Percentiles rank a stretch among this genome's conserved stretches.
Conservation (phyloP, 2,113 vertebrate species). For the Rhinopithecus roxellana region DNA sequence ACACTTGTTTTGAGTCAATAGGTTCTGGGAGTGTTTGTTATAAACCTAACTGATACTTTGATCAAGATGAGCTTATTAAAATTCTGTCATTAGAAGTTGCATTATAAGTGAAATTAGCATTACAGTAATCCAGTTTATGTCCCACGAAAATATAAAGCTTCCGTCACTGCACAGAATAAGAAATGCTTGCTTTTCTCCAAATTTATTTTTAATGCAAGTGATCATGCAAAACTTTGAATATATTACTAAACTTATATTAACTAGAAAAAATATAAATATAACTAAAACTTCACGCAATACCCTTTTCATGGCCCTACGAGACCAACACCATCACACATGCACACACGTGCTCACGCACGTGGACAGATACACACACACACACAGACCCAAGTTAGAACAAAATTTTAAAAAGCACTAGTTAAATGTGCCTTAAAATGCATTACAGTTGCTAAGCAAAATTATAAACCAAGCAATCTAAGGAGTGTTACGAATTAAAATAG, state of each 20-base stretch:
- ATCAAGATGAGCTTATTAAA: slow-evolving; percentile 8
- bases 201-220: not conserved
- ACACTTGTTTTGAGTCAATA: not conserved
- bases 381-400: not conserved
- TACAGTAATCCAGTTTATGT: not conserved
- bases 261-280: not conserved
- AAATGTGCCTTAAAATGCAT: not conserved
- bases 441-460: not conserved
- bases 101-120: not conserved
- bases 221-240: not conserved
- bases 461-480: not conserved
- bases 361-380: not conserved
- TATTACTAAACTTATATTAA: not conserved
- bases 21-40: not conserved
- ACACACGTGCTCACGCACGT: not conserved
- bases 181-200: not conserved
- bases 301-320: not conserved
- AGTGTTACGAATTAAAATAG: slow-evolving; percentile 10
- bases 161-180: not conserved
- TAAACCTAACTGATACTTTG: not conserved
- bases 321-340: not conserved
- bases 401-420: not conserved
- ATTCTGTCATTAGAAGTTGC: not conserved
- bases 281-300: not conserved
- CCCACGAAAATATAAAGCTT: not conserved